Base-by-base conservation (phyloP, 92 coral and sea anemone genomes). In the Porites rus region DNA sequence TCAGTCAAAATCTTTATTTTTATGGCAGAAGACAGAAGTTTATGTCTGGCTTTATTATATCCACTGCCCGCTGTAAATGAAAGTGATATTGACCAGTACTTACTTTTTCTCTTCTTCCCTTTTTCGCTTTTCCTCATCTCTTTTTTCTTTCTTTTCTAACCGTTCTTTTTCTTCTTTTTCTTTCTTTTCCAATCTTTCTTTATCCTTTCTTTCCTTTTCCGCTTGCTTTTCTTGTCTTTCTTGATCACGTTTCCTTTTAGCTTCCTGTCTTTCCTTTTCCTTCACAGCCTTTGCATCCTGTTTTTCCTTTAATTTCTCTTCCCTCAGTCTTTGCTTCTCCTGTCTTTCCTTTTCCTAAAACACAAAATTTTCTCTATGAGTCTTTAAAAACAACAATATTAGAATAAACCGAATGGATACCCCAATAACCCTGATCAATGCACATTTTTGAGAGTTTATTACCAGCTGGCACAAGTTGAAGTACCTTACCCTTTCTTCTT, bases 181-280 rank as follows among this genome's bases (percentile, higher is more conserved):
- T 85, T 82, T 96, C 89, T 92, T 95, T 61, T 94, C 98, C 22
- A 75, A 67, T 74, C 90, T 88, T 60, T 96, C 98, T 58, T 92
- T 96, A 25, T 96, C 98, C 82, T 75, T 90, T 65, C 88, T 95
- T 71, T 96, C 95, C 51, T 91, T 94, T 62, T 88, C 93, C 52
- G 89, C 95, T 60, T 83, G 93, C 80, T 90, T 95, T 77, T 94
- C 98, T n/a, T 79, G 74, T 78, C 78, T 90, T 70, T 94, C 98
- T 74, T 92, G 94, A 65, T 94, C 98, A 77, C 92, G 92, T 74
- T 93, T 94, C 43, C 92, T 93, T 77, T 94, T 96, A 65, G 93
- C 98, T 61, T 94, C 98, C 46, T 85, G 77, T 82, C 90, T 91
- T 74, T 96, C 98, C 72, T 92, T 95, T 80, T 94, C 98, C 74